Percentiles rank a stretch among this genome's conserved stretches.
Evolutionary conservation across 35 echinoderm and acorn worm species (phyloP).

Genomic region (Holothuria glaberrima): DNA sequence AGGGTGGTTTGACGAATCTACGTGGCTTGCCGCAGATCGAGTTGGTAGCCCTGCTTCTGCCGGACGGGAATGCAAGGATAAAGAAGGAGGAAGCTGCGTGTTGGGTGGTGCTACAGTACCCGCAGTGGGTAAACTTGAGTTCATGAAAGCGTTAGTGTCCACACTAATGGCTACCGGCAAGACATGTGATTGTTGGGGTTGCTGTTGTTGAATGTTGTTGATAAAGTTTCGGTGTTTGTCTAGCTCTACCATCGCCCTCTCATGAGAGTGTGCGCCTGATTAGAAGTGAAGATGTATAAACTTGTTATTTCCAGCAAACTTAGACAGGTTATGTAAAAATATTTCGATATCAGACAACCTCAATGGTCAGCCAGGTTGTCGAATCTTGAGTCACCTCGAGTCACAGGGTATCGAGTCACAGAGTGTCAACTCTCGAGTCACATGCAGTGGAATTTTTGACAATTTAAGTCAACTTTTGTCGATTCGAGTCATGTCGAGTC

Average conservation of each 20-base stretch:
- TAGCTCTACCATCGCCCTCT: background rate
- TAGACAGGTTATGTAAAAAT: too few species aligned
- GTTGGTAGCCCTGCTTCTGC: background rate
- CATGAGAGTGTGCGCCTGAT: too few species aligned
- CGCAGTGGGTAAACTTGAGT: background rate
- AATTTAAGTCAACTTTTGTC: too few species aligned
- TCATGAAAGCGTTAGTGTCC: background rate
- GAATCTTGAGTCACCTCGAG: too few species aligned
- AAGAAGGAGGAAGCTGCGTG: background rate
- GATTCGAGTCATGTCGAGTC: too few species aligned
- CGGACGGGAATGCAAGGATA: background rate
- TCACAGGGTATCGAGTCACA: too few species aligned
- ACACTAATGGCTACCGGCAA: background rate
- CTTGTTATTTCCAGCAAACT: too few species aligned
- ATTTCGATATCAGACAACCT: too few species aligned
- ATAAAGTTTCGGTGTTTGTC: background rate
- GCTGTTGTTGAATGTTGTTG: background rate
- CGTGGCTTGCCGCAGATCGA: background rate
- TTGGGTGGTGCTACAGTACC: constrained; percentile 18
- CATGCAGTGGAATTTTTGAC: too few species aligned
- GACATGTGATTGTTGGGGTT: background rate
- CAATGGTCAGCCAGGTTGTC: too few species aligned
- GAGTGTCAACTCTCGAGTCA: too few species aligned
- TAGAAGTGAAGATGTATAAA: too few species aligned
- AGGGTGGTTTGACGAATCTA: background rate